Conservation (phyloP, 1,140 invertebrate species). For the Platorchestia sp. region DNA sequence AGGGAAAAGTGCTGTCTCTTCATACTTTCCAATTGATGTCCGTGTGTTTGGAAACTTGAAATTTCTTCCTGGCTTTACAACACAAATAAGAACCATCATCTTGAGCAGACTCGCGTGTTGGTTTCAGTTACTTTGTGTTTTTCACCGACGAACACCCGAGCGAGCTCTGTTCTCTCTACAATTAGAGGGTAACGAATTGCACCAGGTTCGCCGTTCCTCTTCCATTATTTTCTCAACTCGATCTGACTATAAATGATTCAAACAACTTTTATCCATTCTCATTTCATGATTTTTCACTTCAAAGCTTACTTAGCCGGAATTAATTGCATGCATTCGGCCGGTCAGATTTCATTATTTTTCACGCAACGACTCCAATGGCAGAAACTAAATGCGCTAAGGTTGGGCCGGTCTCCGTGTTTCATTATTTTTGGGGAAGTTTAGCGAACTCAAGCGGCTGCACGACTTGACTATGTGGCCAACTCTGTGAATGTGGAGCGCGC, state of each 20-base stretch:
- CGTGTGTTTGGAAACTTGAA: neutral
- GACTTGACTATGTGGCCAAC: too few species aligned
- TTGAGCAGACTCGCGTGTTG: neutral
- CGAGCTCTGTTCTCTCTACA: neutral
- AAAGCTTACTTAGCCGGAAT: neutral
- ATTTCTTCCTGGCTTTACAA: neutral
- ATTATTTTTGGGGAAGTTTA: conserved; percentile 26
- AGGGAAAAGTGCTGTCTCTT: too few species aligned
- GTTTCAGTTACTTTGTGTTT: neutral
- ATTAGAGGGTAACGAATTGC: neutral
- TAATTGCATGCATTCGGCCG: neutral
- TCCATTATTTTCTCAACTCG: neutral
- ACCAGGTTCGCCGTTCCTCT: neutral
- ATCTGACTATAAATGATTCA: neutral
- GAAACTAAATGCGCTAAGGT: neutral
- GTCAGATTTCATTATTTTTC: neutral
- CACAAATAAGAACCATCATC: neutral
- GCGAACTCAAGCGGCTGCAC: neutral
- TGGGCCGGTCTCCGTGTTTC: neutral
- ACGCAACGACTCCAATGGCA: neutral
- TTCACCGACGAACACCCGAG: neutral
- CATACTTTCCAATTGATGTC: too few species aligned
- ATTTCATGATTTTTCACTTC: neutral
- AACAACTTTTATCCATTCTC: neutral
- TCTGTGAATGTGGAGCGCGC: neutral